Evolutionary conservation across 2,888 invertebrate species (phyloP).

Genomic region (Loripinus fragilis): DNA sequence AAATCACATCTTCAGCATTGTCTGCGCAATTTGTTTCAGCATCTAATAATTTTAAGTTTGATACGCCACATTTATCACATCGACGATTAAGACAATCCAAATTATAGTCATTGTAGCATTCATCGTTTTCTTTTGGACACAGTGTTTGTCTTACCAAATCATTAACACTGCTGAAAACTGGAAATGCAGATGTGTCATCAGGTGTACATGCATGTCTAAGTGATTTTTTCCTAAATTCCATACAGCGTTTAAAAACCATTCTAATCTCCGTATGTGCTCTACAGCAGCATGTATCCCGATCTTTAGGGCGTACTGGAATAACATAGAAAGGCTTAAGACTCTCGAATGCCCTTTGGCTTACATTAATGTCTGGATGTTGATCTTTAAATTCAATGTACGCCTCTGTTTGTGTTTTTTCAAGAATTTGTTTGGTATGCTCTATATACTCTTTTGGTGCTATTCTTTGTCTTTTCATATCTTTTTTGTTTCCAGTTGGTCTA

Average conservation of each 20-base stretch:
- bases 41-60: neutral
- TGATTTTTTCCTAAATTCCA: neutral
- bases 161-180: too few relatives aligned
- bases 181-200: too few relatives aligned
- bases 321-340: neutral
- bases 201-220: neutral
- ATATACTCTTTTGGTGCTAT: neutral
- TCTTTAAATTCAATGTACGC: neutral
- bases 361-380: neutral
- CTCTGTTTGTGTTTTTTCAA: neutral
- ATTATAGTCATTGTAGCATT: neutral
- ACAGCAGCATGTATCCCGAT: neutral
- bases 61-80: neutral
- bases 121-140: neutral
- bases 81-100: neutral
- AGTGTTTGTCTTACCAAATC: neutral
- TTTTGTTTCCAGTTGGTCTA: neutral
- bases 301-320: neutral
- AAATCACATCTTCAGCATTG: neutral
- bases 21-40: neutral
- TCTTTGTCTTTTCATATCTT: neutral
- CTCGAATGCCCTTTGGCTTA: neutral
- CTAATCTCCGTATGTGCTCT: neutral
- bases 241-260: neutral
- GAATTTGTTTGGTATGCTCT: neutral